A percentile compares a stretch with the other conserved stretches of the same genome.
Conservation (phyloP, 1,140 invertebrate species). For the Pseudachorutes palmiensis region DNA sequence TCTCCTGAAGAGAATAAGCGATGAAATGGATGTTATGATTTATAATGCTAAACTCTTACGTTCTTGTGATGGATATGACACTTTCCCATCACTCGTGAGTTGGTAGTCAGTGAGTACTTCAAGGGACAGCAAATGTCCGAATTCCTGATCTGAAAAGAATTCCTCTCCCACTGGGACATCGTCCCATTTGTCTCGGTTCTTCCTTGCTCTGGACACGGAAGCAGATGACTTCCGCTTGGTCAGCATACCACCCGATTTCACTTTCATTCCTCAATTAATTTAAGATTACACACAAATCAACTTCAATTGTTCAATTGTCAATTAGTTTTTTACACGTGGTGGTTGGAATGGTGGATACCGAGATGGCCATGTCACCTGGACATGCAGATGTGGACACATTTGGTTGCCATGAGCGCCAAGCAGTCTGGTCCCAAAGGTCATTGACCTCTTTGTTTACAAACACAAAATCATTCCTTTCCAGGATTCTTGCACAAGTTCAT, state of each 20-base stretch:
- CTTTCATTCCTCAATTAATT: not conserved
- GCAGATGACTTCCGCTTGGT: not conserved
- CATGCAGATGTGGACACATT: too few relatives aligned
- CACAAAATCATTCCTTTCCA: too few relatives aligned
- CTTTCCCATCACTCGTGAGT: constrained; percentile 5
- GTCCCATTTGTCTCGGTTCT: constrained; percentile 23
- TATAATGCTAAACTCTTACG: too few relatives aligned
- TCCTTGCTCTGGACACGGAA: not conserved
- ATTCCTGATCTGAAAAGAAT: constrained; percentile 30
- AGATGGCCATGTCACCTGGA: too few relatives aligned
- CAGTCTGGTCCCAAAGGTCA: too few relatives aligned
- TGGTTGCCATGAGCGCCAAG: too few relatives aligned
- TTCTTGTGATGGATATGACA: not conserved
- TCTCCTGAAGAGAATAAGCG: too few relatives aligned
- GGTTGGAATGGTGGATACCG: too few relatives aligned
- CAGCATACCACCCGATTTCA: not conserved
- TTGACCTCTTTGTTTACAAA: too few relatives aligned
- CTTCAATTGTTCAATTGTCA: not conserved
- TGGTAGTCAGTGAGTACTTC: constrained; percentile 33
- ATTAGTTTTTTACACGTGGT: not conserved
- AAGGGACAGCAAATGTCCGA: constrained; percentile 32
- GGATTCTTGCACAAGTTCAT: too few relatives aligned
- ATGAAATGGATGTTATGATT: too few relatives aligned
- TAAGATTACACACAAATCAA: too few relatives aligned
- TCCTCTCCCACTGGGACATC: constrained; percentile 24